Evolutionary conservation across 1,140 invertebrate genomes (phyloP).

Genomic region (Sinella curviseta): DNA sequence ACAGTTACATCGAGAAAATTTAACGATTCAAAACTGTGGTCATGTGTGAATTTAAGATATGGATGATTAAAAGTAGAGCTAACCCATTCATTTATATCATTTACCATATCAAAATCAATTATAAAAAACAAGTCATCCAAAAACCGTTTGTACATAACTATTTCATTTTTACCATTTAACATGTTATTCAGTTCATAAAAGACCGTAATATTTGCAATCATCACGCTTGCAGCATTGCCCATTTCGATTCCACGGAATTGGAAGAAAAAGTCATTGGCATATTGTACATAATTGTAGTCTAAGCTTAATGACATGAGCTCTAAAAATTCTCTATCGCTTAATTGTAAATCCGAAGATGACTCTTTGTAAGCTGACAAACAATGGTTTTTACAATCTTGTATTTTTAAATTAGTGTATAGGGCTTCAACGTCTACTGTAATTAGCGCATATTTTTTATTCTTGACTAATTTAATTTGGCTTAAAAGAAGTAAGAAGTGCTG

Average conservation of each 20-base stretch:
- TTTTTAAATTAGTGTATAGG: neutral
- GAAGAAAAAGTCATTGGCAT: neutral
- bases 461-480: neutral
- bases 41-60: conserved; percentile 20
- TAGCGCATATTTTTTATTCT: neutral
- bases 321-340: neutral
- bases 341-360: neutral
- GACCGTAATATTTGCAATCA: conserved; percentile 1
- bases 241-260: conserved; percentile 8
- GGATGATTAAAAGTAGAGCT: neutral
- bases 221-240: conserved; percentile 1
- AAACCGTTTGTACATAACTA: neutral
- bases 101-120: neutral
- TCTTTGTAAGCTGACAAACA: neutral
- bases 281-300: conserved; percentile 15
- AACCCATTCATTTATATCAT: neutral
- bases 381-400: conserved; percentile 19
- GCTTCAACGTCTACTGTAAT: neutral
- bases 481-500: conserved; percentile 2
- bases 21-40: neutral
- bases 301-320: neutral
- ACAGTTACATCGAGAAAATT: conserved; percentile 1
- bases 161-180: neutral
- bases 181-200: neutral
- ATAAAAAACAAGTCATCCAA: neutral